Evolutionary conservation across 2,797 vertebrate species (phyloP), one percentile per base, ranked within the genome.

Genomic region (Pseudochirops corinnae): DNA sequence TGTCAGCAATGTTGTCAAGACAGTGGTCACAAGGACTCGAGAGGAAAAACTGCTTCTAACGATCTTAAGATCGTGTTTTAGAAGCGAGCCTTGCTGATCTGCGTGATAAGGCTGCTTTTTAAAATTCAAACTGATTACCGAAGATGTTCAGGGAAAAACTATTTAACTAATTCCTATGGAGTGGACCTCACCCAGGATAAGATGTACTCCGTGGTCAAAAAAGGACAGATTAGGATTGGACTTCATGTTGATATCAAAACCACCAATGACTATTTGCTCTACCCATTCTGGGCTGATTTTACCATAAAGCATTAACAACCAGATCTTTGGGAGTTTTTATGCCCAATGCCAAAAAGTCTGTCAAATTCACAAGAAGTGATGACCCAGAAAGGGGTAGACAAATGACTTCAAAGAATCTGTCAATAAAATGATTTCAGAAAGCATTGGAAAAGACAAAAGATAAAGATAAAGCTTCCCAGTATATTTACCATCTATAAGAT

Each of bases 191-290:
- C 99, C 91, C 99, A 99, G 1, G 99, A 99, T 98, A 99, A 99
- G 97, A 99, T 99, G 99, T 99, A 99, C 98, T 99, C 99, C 95
- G 99, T 99, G 99, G 99, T 99, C 98, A 99, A 92, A 99, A 99
- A 99, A 99, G 99, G 39, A 82, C 94, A 99, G 99, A 99, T 99
- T 21, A 99, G 99, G 99, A 99, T 99, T 0, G 99, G 99, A 98
- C 99, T 99, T 93, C 99, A 99, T 0, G 99, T 99, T 91, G 99
- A 99, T 58, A 99, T 99, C 94, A 99, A 99, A 98, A 99, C 99
- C 28, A 99, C 99, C 0, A 99, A 99, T 82, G 99, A 99, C 31
- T 99, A 99, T 98, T 99, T 99, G 50, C 99, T 99, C 97, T 99
- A 99, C 92, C 99, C 99, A 39, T 99, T 99, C 98, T 99, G 99